Base-by-base conservation (phyloP, 2,113 vertebrate genomes). In the Stigmatopora argus region DNA sequence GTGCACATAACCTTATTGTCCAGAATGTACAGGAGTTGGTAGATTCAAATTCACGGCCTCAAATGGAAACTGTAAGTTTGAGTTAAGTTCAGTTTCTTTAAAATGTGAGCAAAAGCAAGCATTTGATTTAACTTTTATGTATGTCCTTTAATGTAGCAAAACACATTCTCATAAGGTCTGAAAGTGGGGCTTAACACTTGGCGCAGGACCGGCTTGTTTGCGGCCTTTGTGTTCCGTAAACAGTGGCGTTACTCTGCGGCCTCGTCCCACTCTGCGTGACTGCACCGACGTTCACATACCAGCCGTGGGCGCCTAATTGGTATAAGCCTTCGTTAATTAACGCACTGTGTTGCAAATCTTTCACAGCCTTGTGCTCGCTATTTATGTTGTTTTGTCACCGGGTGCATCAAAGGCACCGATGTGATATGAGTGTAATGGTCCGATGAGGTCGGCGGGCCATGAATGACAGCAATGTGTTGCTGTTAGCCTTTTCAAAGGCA, bases 171-270 rank as follows among this genome's bases (percentile, higher is more conserved):
- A 48, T 65, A 45, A 1, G 59, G 12, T 51, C 65, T 51, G 63
- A 57, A 75, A 75, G 69, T 69, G 73, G 19, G 52, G 68, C 80
- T 66, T 72, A 67, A 72, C 85, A 76, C 65, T 84, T 74, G 64
- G 70, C 73, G 63, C 64, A 52, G 19, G 4, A n/a, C 76, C 78
- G 5, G 3, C 73, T 78, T 82, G 80, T 86, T 84, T 79, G 71
- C 45, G 66, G 55, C 77, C 80, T 83, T 88, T 85, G 84, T 87
- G 83, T 82, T 81, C 79, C 59, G 85, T 91, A 92, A 92, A 94
- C 93, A 93, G 89, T 90, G 91, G 89, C 86, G 90, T 88, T 87
- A 60, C 79, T 85, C 70, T 85, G 81, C 78, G 23, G 56, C 46
- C 18, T 34, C 75, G 73, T 19, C 75, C 73, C 64, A 35, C 66